Conservation (phyloP, 1,140 invertebrate species). For the Oreohelix idahoensis region DNA sequence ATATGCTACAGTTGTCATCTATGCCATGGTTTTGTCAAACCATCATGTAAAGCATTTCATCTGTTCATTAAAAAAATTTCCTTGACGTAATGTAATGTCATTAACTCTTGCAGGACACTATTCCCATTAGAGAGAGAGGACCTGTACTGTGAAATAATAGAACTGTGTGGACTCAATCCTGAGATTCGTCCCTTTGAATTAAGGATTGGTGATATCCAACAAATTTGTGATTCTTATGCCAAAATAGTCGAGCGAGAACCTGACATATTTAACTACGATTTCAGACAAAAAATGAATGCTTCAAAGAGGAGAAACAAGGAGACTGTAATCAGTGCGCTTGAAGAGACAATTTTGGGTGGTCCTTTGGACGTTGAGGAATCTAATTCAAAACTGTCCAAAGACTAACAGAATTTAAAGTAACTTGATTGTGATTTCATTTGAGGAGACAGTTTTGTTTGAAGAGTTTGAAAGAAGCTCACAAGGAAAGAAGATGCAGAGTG, state of each 20-base stretch:
- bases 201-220: conserved; percentile 83
- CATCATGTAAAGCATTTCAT: too few species aligned
- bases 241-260: conserved; percentile 81
- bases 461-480: too few species aligned
- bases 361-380: not conserved
- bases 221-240: conserved; percentile 83
- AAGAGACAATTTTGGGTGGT: not conserved
- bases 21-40: too few species aligned
- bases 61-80: too few species aligned
- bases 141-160: conserved; percentile 81
- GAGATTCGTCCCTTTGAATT: conserved; percentile 75
- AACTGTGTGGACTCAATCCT: conserved; percentile 83
- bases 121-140: conserved; percentile 84
- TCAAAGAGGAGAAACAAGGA: conserved; percentile 21
- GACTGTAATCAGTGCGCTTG: conserved; percentile 1
- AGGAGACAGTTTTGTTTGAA: too few species aligned
- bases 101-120: conserved; percentile 75
- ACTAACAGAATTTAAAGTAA: too few species aligned
- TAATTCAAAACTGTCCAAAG: too few species aligned
- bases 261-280: conserved; percentile 81
- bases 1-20: too few species aligned
- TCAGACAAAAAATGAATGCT: conserved; percentile 51
- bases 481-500: too few species aligned
- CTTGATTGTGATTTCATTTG: too few species aligned
- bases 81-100: not conserved